phyloP scores from a whole-genome alignment of 2,888 invertebrate species.

The Ectemnius lituratus region DNA sequence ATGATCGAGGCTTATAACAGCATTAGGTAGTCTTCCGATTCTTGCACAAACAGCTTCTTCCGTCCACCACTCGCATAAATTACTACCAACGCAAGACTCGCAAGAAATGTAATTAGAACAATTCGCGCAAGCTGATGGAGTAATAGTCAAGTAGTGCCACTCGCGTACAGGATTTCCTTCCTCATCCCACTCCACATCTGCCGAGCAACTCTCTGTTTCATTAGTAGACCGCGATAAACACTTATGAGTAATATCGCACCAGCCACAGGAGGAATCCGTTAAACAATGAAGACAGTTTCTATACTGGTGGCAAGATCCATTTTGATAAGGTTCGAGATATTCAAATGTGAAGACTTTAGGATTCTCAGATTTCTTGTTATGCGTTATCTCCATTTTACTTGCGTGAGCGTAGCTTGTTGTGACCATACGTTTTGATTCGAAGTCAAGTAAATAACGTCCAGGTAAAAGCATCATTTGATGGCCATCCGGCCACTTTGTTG shows the following conservation, averaged over 20 bases:
- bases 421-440: slow-evolving; percentile 83
- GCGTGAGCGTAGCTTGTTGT: slow-evolving; percentile 73
- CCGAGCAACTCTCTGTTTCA: slow-evolving; percentile 82
- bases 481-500: slow-evolving; percentile 83
- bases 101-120: slow-evolving; percentile 95
- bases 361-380: slow-evolving; percentile 86
- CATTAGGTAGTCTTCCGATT: slow-evolving; percentile 84
- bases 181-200: slow-evolving; percentile 78
- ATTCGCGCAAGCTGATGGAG: slow-evolving; percentile 90
- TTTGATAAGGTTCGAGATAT: slow-evolving; percentile 92
- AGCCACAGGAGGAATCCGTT: slow-evolving; percentile 93
- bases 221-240: slow-evolving; percentile 85
- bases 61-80: slow-evolving; percentile 94
- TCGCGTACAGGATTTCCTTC: slow-evolving; percentile 80
- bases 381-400: slow-evolving; percentile 90
- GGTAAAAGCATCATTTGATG: slow-evolving; percentile 79
- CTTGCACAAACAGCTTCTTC: slow-evolving; percentile 92
- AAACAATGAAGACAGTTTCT: slow-evolving; percentile 92
- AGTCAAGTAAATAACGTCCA: slow-evolving; percentile 83
- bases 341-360: slow-evolving; percentile 93
- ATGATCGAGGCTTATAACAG: slow-evolving; percentile 82
- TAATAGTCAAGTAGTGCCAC: slow-evolving; percentile 90
- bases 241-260: slow-evolving; percentile 89
- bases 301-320: slow-evolving; percentile 87
- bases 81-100: slow-evolving; percentile 87